Evolutionary conservation across 2,888 invertebrate species (phyloP), one percentile per base, ranked within the genome.

Genomic region (Diadegma fenestrale): DNA sequence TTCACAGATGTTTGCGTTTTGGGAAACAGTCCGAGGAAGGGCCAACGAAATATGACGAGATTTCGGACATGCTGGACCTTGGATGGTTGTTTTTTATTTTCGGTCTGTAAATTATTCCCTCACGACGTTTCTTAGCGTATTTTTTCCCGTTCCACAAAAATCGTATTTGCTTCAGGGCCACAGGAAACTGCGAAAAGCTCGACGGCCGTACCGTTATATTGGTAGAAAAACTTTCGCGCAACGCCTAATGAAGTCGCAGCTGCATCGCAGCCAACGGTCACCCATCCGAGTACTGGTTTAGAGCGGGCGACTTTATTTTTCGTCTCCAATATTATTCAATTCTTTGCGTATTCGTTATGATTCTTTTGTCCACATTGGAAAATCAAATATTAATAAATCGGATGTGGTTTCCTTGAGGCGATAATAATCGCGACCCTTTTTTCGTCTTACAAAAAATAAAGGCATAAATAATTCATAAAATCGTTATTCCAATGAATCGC

Each of bases 401-500:
- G 19, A 63, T 63, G 33, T 48, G 7, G 33, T 48, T 48, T 76
- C 33, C n/a, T 7, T 41, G 4, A 19, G 19, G 22, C 48, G 6
- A 43, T 63, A 54, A 68, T 68, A 41, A 68, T 51, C 41, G 77
- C 1, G 54, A 30, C 41, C 30, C 37, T 26, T 54, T 54, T 68
- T 14, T 51, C 37, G n/a, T n/a, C n/a, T n/a, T n/a, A n/a, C n/a
- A 37, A 54, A 58, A 45, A 19, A 37, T 8, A 37, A 37, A 8
- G 0, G 10, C 37, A 37, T 69, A 14, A 78, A 78, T 22, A 43
- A 78, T 78, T 78, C 30, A 69, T 41, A 30, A 64, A 61, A 43
- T 26, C 17, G 33, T 43, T 58, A 30, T 54, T 73, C n/a, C 22
- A n/a, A 37, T 22, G 22, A 43, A 54, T 69, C 45, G 19, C 58